Evolutionary conservation across 37 sponge, comb jelly and placozoan species (phyloP).

Genomic region (Ephydatia muelleri): DNA sequence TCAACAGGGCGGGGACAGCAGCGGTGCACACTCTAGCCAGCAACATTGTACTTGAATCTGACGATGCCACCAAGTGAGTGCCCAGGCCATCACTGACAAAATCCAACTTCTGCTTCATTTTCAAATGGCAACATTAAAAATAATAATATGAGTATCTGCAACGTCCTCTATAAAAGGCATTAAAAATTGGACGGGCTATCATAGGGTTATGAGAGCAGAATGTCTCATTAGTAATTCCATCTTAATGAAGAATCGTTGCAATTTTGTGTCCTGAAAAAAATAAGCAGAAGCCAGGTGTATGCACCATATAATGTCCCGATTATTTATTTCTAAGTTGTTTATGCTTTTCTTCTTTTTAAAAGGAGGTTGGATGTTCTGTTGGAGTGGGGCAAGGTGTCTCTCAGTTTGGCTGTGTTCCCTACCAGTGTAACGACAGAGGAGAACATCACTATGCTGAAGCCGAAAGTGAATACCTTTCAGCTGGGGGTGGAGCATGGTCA

Average conservation of each 20-base stretch:
- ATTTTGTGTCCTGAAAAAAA: too few relatives aligned
- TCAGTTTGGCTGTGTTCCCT: neutral
- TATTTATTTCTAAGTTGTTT: neutral
- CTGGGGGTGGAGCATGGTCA: conserved; percentile 10
- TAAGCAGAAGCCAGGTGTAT: too few relatives aligned
- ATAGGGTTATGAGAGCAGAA: too few relatives aligned
- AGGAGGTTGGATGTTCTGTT: conserved; percentile 41
- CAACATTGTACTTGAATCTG: conserved; percentile 50
- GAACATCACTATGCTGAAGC: neutral
- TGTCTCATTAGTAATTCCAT: too few relatives aligned
- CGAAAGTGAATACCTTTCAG: neutral
- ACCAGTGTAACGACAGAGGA: neutral
- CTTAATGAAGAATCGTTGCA: too few relatives aligned
- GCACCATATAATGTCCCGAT: too few relatives aligned
- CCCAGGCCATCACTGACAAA: neutral
- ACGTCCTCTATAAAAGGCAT: too few relatives aligned
- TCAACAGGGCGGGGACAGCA: neutral
- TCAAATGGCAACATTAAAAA: too few relatives aligned
- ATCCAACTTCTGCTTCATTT: neutral
- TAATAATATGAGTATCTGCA: too few relatives aligned
- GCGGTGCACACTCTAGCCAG: conserved; percentile 36
- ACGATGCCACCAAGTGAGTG: conserved; percentile 46
- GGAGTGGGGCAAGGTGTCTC: conserved; percentile 24
- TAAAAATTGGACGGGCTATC: too few relatives aligned
- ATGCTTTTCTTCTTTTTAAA: neutral